Evolutionary conservation across 30 jellyfish, hydroid and myxozoan species (phyloP).

Genomic region (Pseudorhiza aurosa): DNA sequence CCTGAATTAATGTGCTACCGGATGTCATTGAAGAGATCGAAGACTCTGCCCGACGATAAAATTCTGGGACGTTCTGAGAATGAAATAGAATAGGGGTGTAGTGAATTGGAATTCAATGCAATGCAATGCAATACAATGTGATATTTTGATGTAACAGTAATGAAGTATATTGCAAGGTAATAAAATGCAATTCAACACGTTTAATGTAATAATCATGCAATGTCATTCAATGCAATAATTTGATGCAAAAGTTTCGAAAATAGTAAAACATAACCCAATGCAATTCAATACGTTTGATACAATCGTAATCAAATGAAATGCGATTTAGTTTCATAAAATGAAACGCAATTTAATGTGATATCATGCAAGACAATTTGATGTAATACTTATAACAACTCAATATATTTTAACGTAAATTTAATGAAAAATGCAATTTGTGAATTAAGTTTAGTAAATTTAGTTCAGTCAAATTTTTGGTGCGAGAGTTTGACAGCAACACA

Average conservation of each 20-base stretch:
- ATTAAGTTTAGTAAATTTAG: too few relatives aligned
- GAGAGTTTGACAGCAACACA: too few relatives aligned
- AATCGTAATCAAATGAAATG: background rate
- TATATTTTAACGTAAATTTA: too few relatives aligned
- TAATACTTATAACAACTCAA: too few relatives aligned
- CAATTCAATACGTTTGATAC: too few relatives aligned
- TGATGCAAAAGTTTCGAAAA: background rate
- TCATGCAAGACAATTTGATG: background rate
- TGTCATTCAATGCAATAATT: background rate
- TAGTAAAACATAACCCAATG: background rate
- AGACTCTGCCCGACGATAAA: constrained; percentile 17
- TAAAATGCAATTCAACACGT: background rate
- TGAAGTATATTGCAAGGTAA: background rate
- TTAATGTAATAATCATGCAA: background rate
- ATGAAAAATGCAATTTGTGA: too few relatives aligned
- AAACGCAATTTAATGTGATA: background rate
- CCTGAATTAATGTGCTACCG: constrained; percentile 38
- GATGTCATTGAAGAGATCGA: constrained; percentile 23
- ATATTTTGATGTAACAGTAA: too few relatives aligned
- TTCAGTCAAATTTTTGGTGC: too few relatives aligned
- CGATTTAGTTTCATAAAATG: too few relatives aligned
- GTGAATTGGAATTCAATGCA: background rate
- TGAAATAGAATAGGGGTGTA: background rate
- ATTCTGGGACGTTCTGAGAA: constrained; percentile 48
- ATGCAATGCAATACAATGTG: background rate